phyloP scores from a whole-genome alignment of 2,113 vertebrate species.

The Petromus typicus region DNA sequence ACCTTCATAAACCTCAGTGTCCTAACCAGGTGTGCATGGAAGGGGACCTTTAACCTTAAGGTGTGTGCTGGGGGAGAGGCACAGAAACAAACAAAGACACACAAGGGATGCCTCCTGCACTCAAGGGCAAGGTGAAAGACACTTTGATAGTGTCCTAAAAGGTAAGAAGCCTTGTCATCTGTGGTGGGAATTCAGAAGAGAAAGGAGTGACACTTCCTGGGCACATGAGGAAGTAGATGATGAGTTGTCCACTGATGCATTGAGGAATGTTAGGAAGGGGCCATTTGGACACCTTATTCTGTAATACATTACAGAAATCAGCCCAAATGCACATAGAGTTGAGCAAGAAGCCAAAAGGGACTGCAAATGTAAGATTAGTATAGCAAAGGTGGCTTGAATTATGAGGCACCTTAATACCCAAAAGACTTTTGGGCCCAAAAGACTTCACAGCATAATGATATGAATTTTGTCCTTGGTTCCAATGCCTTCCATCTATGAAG shows the following conservation, averaged over 20 bases:
- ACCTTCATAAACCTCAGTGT: background rate
- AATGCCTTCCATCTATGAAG: accelerated
- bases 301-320: background rate
- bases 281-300: background rate
- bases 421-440: accelerated
- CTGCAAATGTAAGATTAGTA: no score
- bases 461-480: background rate
- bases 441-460: accelerated
- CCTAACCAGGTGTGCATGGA: background rate
- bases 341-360: background rate
- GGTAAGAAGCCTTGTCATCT: background rate
- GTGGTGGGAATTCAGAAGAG: background rate
- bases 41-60: background rate
- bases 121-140: background rate
- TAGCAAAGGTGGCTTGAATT: background rate
- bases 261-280: background rate
- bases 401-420: background rate
- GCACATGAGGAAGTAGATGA: accelerated
- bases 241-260: accelerated
- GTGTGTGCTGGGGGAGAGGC: background rate
- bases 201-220: background rate
- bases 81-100: background rate
- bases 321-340: background rate
- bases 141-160: background rate
- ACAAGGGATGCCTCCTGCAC: accelerated